Base-by-base conservation (phyloP, 2,797 vertebrate species). In the Gymnothorax javanicus region DNA sequence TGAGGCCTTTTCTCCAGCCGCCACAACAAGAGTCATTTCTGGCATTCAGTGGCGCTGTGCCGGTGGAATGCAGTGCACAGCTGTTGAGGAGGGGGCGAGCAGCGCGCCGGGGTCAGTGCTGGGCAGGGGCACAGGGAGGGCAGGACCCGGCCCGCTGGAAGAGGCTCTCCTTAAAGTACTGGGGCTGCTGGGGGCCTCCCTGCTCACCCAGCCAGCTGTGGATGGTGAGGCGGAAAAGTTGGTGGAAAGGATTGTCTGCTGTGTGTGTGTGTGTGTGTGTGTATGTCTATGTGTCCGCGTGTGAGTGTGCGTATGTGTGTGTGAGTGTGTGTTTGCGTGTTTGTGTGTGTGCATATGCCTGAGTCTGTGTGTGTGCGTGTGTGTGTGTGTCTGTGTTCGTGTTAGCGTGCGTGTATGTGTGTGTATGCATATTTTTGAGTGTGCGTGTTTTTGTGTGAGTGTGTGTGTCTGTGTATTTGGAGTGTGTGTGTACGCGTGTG, bases 31-130 rank as follows among this genome's bases (percentile, higher is more conserved):
- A 86, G 88, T 90, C 84, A 94, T 93, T 94, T 95, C 90, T 94
- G 92, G 87, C 88, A 93, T 94, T 95, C 95, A 94, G 87, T 92
- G 89, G 69, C 87, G 5, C 85, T 93, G 84, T 88, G 91, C 91
- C 90, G 89, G 84, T 93, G 92, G 93, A 96, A 95, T 94, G 92
- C 91, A 87, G 89, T 69, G 89, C 93, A 94, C 95, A 96, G 94
- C 93, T 96, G 96, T 93, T 89, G 13, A 20, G 89, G 88, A 89
- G 89, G 90, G 91, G 91, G 89, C 25, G 87, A 91, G 89, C 89
- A 60, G 82, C 91, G 91, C 90, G 91, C 91, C 89, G 91, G 92
- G 93, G 94, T 94, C 94, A 95, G 91, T 67, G 27, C 73, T 92
- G 92, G 92, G 91, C 91, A 94, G 91, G 87, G 87, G 89, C 87